Conservation (phyloP, 64 coral and sea anemone species). For the Actinia tenebrosa region DNA sequence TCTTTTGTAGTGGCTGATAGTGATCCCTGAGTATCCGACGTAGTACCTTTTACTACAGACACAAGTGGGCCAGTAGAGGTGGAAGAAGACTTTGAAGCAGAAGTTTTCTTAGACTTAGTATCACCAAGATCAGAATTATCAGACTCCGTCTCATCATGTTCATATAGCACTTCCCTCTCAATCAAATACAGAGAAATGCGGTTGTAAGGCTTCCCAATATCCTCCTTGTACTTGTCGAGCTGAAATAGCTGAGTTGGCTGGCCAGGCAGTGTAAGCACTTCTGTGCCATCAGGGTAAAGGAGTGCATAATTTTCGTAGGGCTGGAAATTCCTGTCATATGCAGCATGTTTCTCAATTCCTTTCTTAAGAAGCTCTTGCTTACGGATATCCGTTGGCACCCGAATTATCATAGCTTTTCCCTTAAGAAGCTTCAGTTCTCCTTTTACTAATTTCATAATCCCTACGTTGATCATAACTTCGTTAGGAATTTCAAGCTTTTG, state of each 20-base stretch:
- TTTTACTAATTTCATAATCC: slow-evolving; percentile 42
- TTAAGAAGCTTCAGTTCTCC: slow-evolving; percentile 37
- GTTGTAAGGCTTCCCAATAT: neutral
- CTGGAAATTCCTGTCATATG: slow-evolving; percentile 33
- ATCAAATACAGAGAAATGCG: slow-evolving; percentile 11
- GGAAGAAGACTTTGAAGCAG: slow-evolving; percentile 16
- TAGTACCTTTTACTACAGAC: slow-evolving; percentile 39
- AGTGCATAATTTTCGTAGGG: slow-evolving; percentile 26
- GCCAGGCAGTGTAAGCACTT: slow-evolving; percentile 36
- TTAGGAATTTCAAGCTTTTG: slow-evolving; percentile 19
- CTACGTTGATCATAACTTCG: slow-evolving; percentile 45
- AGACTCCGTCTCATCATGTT: slow-evolving; percentile 2
- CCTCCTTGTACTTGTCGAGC: slow-evolving; percentile 9
- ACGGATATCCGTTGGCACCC: slow-evolving; percentile 31
- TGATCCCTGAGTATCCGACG: slow-evolving; percentile 28
- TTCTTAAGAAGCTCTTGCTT: slow-evolving; percentile 35
- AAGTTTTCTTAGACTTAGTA: slow-evolving; percentile 3
- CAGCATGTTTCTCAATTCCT: slow-evolving; percentile 37
- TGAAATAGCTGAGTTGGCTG: slow-evolving; percentile 42
- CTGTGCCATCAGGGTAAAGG: slow-evolving; percentile 45
- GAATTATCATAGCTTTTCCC: slow-evolving; percentile 37
- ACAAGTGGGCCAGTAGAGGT: slow-evolving; percentile 19
- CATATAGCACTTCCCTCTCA: slow-evolving; percentile 16
- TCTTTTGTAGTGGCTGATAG: slow-evolving; percentile 32
- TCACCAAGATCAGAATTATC: slow-evolving; percentile 31